Evolutionary conservation across 2,113 vertebrate species (phyloP), one percentile per base, ranked within the genome.

Genomic region (Eudorcas thomsonii): DNA sequence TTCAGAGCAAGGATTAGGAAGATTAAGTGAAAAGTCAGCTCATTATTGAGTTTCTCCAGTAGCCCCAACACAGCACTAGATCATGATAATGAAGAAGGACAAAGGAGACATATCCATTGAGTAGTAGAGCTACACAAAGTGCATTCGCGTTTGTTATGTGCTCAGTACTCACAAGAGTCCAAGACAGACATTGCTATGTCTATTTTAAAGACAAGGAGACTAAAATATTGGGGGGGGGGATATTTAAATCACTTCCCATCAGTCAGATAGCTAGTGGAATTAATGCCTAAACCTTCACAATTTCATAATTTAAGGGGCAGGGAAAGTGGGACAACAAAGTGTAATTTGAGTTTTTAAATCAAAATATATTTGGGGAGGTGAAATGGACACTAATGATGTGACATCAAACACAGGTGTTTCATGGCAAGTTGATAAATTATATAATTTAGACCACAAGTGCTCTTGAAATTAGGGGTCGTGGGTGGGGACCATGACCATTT

Each of bases 1-100:
- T 74, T 2, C 36, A 93, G 54, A 25, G 6, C 15, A 95, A 95
- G 48, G 23, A 82, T 86, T 82, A 89, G 54, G n/a, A 78, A 88
- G 59, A 86, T 52, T 55, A 86, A 88, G 13, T 59, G 9, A 83
- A 30, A 88, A 77, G 5, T 83, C 30, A 89, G 9, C 6, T 96
- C 26, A 43, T 60, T 62, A 43, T 60, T 62, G 8, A 62, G 23
- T 83, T 83, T 94, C 74, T 57, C 15, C n/a, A 94, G n/a, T 93
- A 87, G 26, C 11, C 19, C 92, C 28, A 54, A 89, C 43, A 45
- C 2, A 60, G 8, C 50, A 78, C 48, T 87, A 78, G 50, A 8
- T 86, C 50, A 33, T 26, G 26, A 9, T 78, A 78, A 33, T 30
- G 17, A 83, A 78, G 28, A 43, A 83, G 14, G 62, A 67, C 36